Evolutionary conservation across 2,888 invertebrate genomes (phyloP), one percentile per base, ranked within the genome.

Genomic region (Andrena bucephala): DNA sequence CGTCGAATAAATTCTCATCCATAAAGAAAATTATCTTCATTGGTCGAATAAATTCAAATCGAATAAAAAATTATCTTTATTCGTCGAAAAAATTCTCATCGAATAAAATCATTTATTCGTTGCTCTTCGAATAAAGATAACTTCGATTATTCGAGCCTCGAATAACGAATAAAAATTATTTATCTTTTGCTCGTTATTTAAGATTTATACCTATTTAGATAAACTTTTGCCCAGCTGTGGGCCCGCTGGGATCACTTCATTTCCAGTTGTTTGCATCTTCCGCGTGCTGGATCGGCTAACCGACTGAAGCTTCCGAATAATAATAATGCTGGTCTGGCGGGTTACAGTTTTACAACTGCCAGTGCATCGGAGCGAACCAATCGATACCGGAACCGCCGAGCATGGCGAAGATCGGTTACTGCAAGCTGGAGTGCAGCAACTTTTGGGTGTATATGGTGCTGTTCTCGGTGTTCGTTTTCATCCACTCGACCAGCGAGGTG

Each of bases 401-500:
- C 10, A 95, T 95, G 77, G 98, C 98, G 5, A 96, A 96, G 80
- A 96, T 96, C 86, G 98, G 98, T 81, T 97, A 97, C 94, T 98
- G 98, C 94, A 96, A 96, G 89, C 96, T 96, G 59, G 95, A 97
- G 87, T 98, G 98, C 94, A 95, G 95, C 89, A 97, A 96, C 94
- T 97, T 98, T 92, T 96, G 97, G 93, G 95, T 96, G 92, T 98
- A 98, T 94, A 96, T 97, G 94, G 94, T 95, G 92, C 95, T 98
- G 77, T 98, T 98, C 95, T 98, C 98, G 16, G 95, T 97, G 87
- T 96, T 98, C 93, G 98, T 98, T 93, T 97, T 98, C 94, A 97
- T 98, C 90, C 98, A 98, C 94, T 98, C 98, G 83, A 98, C 98
- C 72, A 98, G 98, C 48, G 98, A 98, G 94, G 98, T 98, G 67